Conservation (phyloP, 2,888 invertebrate species). For the Drosophila paramelanica region DNA sequence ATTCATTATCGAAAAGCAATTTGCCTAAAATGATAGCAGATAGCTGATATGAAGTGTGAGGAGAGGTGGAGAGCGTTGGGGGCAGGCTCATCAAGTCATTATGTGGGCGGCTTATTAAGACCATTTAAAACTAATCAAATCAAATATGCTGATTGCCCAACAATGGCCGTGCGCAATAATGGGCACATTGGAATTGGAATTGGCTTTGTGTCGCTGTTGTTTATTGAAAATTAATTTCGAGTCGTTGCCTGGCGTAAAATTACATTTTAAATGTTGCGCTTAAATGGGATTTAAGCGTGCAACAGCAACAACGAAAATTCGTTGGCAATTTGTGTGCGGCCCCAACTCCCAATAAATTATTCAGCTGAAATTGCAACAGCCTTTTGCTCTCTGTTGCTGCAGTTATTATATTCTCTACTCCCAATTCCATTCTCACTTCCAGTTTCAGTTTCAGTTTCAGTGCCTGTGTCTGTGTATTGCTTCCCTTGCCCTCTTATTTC, state of each 20-base stretch:
- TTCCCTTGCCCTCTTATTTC: constrained; percentile 21
- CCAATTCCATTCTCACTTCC: constrained; percentile 25
- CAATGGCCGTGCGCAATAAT: constrained; percentile 35
- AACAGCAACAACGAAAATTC: constrained; percentile 23
- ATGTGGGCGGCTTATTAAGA: constrained; percentile 62
- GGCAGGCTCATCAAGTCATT: constrained; percentile 60
- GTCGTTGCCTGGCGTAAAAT: constrained; percentile 57
- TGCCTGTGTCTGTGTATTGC: background rate
- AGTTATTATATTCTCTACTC: constrained; percentile 11
- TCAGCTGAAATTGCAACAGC: constrained; percentile 56
- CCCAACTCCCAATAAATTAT: constrained; percentile 58
- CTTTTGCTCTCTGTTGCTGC: constrained; percentile 40
- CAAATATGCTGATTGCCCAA: constrained; percentile 68
- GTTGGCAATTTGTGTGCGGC: constrained; percentile 7
- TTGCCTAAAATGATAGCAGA: constrained; percentile 34
- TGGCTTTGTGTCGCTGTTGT: constrained; percentile 32
- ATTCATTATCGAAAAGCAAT: constrained; percentile 73
- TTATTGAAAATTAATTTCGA: constrained; percentile 78
- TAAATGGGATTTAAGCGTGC: constrained; percentile 68
- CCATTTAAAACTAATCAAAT: constrained; percentile 80
- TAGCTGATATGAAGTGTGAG: background rate
- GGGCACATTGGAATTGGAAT: constrained; percentile 8
- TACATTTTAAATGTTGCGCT: constrained; percentile 74
- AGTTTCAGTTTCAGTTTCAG: background rate
- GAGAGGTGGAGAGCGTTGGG: background rate